Conservation (phyloP, 2,113 vertebrate species). For the Ptychochromis oligacanthus region DNA sequence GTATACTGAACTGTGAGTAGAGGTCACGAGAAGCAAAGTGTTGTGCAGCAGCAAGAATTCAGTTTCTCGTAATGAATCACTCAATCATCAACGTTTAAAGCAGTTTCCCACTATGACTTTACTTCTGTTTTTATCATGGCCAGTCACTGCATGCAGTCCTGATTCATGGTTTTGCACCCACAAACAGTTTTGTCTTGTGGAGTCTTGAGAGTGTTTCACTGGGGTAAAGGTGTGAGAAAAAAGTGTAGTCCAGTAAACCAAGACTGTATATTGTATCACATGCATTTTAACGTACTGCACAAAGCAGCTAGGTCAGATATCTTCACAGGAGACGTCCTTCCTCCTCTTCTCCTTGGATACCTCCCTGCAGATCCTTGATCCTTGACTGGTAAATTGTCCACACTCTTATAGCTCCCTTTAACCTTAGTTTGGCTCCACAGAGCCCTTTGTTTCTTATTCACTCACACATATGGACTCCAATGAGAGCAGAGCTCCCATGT, state of each 20-base stretch:
- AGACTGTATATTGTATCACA: background rate
- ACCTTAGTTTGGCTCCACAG: background rate
- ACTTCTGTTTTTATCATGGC: slow-evolving; percentile 22
- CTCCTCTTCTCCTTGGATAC: background rate
- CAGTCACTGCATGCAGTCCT: background rate
- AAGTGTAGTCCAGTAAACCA: slow-evolving; percentile 16
- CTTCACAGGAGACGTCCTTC: background rate
- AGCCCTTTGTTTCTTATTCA: background rate
- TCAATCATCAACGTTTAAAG: background rate
- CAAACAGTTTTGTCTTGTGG: background rate
- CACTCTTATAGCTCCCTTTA: background rate
- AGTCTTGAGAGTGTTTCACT: background rate
- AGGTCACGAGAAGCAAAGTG: background rate
- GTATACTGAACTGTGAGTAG: background rate
- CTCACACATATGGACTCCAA: background rate
- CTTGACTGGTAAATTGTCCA: background rate
- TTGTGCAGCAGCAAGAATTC: background rate
- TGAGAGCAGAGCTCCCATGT: background rate
- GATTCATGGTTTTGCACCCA: slow-evolving; percentile 33
- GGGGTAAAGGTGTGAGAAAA: background rate
- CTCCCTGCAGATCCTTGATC: too few species aligned
- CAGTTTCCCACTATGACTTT: slow-evolving; percentile 3
- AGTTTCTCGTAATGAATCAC: background rate
- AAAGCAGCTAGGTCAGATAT: too few species aligned
- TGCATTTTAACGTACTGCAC: background rate